Evolutionary conservation across 30 jellyfish, hydroid and myxozoan species (phyloP).

Genomic region (Pelagia noctiluca): DNA sequence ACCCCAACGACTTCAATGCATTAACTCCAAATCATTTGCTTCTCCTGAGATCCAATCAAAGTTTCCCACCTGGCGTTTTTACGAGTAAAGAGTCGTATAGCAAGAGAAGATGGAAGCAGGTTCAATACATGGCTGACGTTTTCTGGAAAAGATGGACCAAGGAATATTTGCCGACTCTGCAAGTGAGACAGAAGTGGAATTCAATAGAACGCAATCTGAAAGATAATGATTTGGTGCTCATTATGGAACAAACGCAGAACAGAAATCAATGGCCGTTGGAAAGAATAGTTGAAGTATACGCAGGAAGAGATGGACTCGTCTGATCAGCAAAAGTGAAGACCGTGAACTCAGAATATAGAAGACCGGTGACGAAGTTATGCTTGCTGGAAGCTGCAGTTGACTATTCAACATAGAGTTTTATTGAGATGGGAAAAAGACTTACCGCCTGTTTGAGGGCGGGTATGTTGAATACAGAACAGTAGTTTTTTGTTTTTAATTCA

Average conservation of each 20-base stretch:
- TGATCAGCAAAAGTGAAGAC: slow-evolving; percentile 30
- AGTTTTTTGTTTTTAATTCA: background rate
- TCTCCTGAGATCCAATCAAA: background rate
- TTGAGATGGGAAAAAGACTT: background rate
- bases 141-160: slow-evolving; percentile 70
- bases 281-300: slow-evolving; percentile 11
- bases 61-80: slow-evolving; percentile 23
- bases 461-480: background rate
- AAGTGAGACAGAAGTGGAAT: slow-evolving; percentile 35
- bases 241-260: background rate
- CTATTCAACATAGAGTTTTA: background rate
- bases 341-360: background rate
- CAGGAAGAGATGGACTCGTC: slow-evolving; percentile 54
- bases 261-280: slow-evolving; percentile 20
- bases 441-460: slow-evolving; percentile 3
- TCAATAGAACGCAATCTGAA: slow-evolving; percentile 17
- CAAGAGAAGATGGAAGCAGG: slow-evolving; percentile 59
- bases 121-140: slow-evolving; percentile 52
- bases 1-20: slow-evolving; percentile 38
- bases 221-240: slow-evolving; percentile 34
- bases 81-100: background rate
- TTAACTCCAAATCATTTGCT: slow-evolving; percentile 57
- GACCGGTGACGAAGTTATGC: slow-evolving; percentile 42
- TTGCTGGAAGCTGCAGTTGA: slow-evolving; percentile 29
- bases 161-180: slow-evolving; percentile 45